Percentiles rank a stretch among this genome's conserved stretches.
These are phyloP conservation scores for Brotula barbata DNA, from an alignment of 2,797 vertebrate species.

Conservation along the genomic window DNA sequence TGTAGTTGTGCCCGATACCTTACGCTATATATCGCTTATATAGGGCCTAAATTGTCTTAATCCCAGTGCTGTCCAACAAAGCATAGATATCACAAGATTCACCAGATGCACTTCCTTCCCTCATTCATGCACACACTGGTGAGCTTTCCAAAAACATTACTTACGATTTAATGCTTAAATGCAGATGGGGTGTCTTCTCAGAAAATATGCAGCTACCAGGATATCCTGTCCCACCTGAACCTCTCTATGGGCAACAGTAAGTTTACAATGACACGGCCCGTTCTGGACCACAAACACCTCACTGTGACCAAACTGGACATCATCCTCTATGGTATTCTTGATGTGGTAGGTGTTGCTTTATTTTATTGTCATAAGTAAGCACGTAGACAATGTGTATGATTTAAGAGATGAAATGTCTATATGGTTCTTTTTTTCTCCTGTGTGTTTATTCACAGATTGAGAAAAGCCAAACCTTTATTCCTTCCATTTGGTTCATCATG, in stretches of 20 bases:
- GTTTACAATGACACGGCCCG: slow-evolving; percentile 68
- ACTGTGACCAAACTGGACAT: slow-evolving; percentile 63
- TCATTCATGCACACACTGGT: no score
- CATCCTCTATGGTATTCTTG: slow-evolving; percentile 66
- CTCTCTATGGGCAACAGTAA: slow-evolving; percentile 50
- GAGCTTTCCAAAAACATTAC: no score
- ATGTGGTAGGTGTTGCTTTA: slow-evolving; percentile 62
- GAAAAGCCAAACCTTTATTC: slow-evolving; percentile 74
- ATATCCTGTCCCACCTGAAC: slow-evolving; percentile 74
- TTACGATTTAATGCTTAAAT: background rate
- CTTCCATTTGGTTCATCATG: slow-evolving; percentile 61
- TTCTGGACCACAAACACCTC: slow-evolving; percentile 63
- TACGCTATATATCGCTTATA: no score
- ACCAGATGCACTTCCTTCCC: no score
- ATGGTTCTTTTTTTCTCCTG: background rate
- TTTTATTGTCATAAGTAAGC: background rate
- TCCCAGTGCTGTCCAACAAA: no score
- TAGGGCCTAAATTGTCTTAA: no score
- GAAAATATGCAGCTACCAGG: slow-evolving; percentile 70
- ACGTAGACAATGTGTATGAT: background rate
- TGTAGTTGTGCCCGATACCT: no score
- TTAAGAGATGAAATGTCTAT: background rate
- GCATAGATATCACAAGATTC: no score
- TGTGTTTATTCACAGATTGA: slow-evolving; percentile 61
- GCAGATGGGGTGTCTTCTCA: slow-evolving; percentile 28